Base-by-base conservation (phyloP, 2,888 invertebrate species). In the Xestia sexstrigata region DNA sequence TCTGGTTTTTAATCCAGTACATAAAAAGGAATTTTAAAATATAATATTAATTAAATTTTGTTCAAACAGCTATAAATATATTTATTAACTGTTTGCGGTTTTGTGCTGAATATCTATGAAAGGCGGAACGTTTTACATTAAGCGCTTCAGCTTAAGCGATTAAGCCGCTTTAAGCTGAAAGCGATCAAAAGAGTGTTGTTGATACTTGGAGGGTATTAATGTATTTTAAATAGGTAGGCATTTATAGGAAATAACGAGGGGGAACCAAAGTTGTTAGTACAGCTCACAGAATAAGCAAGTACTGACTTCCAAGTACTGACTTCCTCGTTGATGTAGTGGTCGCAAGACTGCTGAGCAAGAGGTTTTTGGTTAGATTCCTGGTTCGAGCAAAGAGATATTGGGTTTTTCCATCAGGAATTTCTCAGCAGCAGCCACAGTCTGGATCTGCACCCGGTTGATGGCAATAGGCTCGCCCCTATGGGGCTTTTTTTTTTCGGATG, bases 91-190 rank as follows among this genome's bases (percentile, higher is more conserved):
- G 52, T 55, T 35, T 39, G 83, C 35, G 72, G 82, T 70, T 82
- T 70, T 55, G 68, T 55, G 63, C 70, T 17, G 45, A 70, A 75
- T 65, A 58, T 75, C 79, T 75, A 68, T 86, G 63, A 70, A 75
- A 82, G 67, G 74, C 67, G 83, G 63, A 58, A 66, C 68, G 58
- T 58, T 83, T 86, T 86, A 74, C 71, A 73, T 82, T 58, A 83
- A 83, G 83, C 78, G 74, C 65, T 86, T 26, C 55, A 65, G 83
- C 83, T 83, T 77, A 85, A 76, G 62, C 75, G 66, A 73, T 74
- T 72, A 78, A 83, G 79, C 79, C 47, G 79, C 62, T 83, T 84
- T 66, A 84, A 73, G 66, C 72, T 67, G 35, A 35, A 62, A 65
- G 70, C 63, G 74, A 83, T 78, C 79, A 70, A 77, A 77, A 71